Percentiles rank a stretch among this genome's conserved stretches.
phyloP scores from a whole-genome alignment of 1,140 invertebrate species.

The Eciton burchellii region DNA sequence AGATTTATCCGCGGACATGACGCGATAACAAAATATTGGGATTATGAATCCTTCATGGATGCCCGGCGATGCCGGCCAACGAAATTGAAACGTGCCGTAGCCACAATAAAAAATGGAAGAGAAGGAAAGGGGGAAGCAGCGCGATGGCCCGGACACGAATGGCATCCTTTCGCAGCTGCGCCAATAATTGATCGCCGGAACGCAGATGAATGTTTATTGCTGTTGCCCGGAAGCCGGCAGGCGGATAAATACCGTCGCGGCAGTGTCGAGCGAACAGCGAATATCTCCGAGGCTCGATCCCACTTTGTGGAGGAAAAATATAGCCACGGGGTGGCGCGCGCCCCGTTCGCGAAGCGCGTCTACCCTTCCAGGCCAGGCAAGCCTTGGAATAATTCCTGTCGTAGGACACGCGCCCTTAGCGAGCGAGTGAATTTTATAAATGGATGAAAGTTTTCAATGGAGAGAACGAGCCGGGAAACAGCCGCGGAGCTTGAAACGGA shows the following conservation, averaged over 20 bases:
- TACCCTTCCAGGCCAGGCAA: slow-evolving; percentile 1
- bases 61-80: slow-evolving; percentile 26
- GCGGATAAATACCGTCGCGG: slow-evolving; percentile 41
- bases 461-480: slow-evolving; percentile 30
- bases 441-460: slow-evolving; percentile 60
- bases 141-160: slow-evolving; percentile 31
- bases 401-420: slow-evolving; percentile 22
- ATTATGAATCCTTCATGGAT: slow-evolving; percentile 61
- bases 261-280: background rate
- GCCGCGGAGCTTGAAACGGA: slow-evolving; percentile 41
- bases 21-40: slow-evolving; percentile 58
- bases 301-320: background rate
- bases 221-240: slow-evolving; percentile 20
- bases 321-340: background rate
- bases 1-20: slow-evolving; percentile 50
- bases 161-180: slow-evolving; percentile 48
- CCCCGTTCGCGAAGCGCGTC: background rate
- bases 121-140: background rate
- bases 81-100: slow-evolving; percentile 48
- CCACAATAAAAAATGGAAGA: slow-evolving; percentile 26
- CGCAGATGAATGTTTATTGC: slow-evolving; percentile 51
- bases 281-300: slow-evolving; percentile 19
- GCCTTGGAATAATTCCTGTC: slow-evolving; percentile 43
- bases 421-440: slow-evolving; percentile 55
- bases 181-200: slow-evolving; percentile 52